A percentile compares a stretch with the other conserved stretches of the same genome.
These are phyloP conservation scores for Brachionus koreanus DNA, from an alignment of 1,140 invertebrate species.

Conservation along the genomic window DNA sequence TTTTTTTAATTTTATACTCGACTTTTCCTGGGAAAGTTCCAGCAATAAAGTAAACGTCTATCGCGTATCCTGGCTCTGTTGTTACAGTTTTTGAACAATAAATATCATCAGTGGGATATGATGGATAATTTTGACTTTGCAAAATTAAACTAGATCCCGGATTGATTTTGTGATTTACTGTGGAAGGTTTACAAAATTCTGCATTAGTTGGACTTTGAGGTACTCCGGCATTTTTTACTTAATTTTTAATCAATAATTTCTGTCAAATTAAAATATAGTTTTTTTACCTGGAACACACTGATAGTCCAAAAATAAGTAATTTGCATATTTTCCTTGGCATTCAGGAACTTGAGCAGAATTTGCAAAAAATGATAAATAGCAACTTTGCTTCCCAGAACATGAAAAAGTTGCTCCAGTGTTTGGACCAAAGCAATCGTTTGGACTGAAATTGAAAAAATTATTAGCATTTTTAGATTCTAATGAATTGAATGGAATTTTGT, in stretches of 20 bases:
- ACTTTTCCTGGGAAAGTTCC: slow-evolving; percentile 10
- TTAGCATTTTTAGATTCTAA: background rate
- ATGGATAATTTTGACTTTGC: slow-evolving; percentile 24
- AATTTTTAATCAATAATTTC: background rate
- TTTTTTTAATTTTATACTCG: background rate
- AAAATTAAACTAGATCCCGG: background rate
- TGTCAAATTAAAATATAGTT: background rate
- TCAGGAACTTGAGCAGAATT: slow-evolving; percentile 17
- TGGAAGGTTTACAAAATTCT: slow-evolving; percentile 10
- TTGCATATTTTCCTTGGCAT: background rate
- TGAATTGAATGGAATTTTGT: no score
- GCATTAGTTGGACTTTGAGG: background rate
- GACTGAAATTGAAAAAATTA: background rate
- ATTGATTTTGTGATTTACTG: background rate
- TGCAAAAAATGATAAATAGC: background rate
- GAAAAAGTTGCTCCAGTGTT: background rate
- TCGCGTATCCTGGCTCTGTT: slow-evolving; percentile 8
- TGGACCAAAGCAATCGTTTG: slow-evolving; percentile 36
- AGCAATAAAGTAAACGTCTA: slow-evolving; percentile 14
- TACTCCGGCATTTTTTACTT: slow-evolving; percentile 34
- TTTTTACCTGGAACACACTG: slow-evolving; percentile 40
- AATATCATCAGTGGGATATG: background rate
- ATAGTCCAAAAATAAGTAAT: slow-evolving; percentile 33
- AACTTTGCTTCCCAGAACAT: background rate
- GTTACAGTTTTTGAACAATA: slow-evolving; percentile 18